Conservation (phyloP, 2,797 vertebrate species). For the Brotula barbata region DNA sequence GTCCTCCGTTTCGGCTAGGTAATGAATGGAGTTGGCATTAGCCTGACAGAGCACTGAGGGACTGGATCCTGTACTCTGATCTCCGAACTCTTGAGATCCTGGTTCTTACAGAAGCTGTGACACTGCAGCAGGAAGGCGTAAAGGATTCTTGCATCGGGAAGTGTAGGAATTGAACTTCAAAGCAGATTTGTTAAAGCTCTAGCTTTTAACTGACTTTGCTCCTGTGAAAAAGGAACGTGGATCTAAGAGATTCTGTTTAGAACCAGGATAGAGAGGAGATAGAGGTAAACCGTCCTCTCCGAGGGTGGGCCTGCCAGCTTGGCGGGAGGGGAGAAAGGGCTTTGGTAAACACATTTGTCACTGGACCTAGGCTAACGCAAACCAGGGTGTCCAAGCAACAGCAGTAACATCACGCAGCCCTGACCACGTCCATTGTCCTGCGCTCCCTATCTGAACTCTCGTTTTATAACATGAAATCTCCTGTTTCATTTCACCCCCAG, state of each 20-base stretch:
- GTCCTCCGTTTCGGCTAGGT: conserved; percentile 83
- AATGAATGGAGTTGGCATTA: conserved; percentile 77
- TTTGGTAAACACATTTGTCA: conserved; percentile 44
- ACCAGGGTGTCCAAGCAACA: conserved; percentile 35
- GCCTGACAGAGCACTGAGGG: conserved; percentile 53
- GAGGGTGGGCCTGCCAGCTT: conserved; percentile 43
- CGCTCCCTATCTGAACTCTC: conserved; percentile 47
- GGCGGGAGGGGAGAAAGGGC: conserved; percentile 31
- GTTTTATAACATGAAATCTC: conserved; percentile 41
- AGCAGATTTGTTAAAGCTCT: conserved; percentile 60
- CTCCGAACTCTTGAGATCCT: conserved; percentile 57
- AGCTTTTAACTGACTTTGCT: conserved; percentile 63
- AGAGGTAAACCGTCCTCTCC: conserved; percentile 34
- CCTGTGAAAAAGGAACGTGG: conserved; percentile 40
- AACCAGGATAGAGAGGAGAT: conserved; percentile 53
- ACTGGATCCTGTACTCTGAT: conserved; percentile 52
- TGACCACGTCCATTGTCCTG: conserved; percentile 36
- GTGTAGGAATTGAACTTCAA: conserved; percentile 55
- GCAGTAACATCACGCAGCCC: conserved; percentile 40
- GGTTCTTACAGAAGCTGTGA: conserved; percentile 73
- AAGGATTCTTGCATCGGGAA: conserved; percentile 53
- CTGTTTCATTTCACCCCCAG: conserved; percentile 36
- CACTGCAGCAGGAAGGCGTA: conserved; percentile 48
- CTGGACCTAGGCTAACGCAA: conserved; percentile 49
- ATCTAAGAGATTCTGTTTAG: conserved; percentile 51